Evolutionary conservation across 1,140 invertebrate genomes (phyloP), one percentile per base, ranked within the genome.

Genomic region (Reticulitermes speratus): DNA sequence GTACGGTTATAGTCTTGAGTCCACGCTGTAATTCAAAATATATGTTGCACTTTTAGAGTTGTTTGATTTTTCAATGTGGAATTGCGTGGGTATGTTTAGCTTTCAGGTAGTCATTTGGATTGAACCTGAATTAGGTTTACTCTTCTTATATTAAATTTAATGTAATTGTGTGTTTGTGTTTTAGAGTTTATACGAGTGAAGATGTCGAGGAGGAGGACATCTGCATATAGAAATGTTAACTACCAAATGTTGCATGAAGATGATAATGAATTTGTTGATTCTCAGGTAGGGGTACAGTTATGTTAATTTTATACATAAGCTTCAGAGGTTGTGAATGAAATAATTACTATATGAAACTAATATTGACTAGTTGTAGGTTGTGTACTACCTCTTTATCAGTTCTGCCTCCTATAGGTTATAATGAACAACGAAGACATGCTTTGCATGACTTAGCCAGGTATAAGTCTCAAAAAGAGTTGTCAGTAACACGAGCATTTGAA

Each of bases 231-330:
- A 89, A 92, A 93, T 89, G 93, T 94, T 90, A 94, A 93, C 89
- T 96, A 96, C 88, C 93, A 94, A 75, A 93, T 94, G 88, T 90
- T 96, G 25, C 92, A 93, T 5, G 93, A 93, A 90, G 93, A 93
- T 84, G 94, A 95, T 89, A 92, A 93, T 92, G 95, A 94, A 86
- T 96, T 95, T 91, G 92, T 94, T 21, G 95, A 96, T 91, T 94
- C 95, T 84, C 95, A 96, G 89, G 90, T 91, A 89, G n/a, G 59
- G 0, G 16, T 69, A 48, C 32, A 5, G 23, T 75, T 11, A 75
- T 25, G 25, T 30, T 6, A n/a, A 30, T 55, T 25, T 8, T n/a
- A 16, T 75, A 6, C 3, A 0, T 30, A 75, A n/a, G 65, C 25
- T 75, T n/a, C 7, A 1, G 16, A 75, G 7, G n/a, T 30, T 25